Base-by-base conservation (phyloP, 35 echinoderm and acorn worm species). In the Nesometra sesokonis region DNA sequence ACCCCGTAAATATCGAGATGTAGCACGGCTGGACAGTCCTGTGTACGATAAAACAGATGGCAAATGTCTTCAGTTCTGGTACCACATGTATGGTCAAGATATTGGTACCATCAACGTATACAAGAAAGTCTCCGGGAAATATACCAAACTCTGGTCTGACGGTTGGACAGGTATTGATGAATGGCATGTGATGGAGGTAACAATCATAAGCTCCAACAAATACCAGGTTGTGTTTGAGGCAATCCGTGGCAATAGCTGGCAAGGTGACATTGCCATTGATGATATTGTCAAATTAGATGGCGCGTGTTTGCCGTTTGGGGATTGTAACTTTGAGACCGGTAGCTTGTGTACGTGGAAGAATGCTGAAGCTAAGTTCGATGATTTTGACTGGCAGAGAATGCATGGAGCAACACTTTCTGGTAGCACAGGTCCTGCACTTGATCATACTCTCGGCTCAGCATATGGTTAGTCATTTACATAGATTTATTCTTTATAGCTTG, bases 181-280 rank as follows among this genome's bases (percentile, higher is more conserved):
- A 36, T 97, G 95, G 95, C 83, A 85, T 0, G 36, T 32, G 27
- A 85, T 82, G 19, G 36, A 78, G 27, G 36, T 83, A 36, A 80
- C 78, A 17, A 38, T 93, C 78, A 30, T 79, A 5, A 86, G 78
- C 21, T 47, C 32, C 0, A 34, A 57, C 30, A 57, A 84, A 30
- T 97, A 93, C 81, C 91, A 97, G 85, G 52, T 97, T 81, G 80
- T 93, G 21, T 89, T 97, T 83, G 95, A 97, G 36, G 95, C 88
- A 31, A 57, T 93, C 15, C 34, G 77, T 32, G 91, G 91, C 35
- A 78, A 35, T 5, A 86, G 85, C 35, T 97, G 39, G 30, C 83
- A 86, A 32, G 91, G 94, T 1, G 94, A 97, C 80, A 97, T 97
- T 27, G 89, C 94, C 5, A 91, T 97, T 33, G 94, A 97, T 89